A percentile compares a stretch with the other conserved stretches of the same genome.
phyloP scores from a whole-genome alignment of 2,888 invertebrate genomes.

The Dicyrtomina minuta region DNA sequence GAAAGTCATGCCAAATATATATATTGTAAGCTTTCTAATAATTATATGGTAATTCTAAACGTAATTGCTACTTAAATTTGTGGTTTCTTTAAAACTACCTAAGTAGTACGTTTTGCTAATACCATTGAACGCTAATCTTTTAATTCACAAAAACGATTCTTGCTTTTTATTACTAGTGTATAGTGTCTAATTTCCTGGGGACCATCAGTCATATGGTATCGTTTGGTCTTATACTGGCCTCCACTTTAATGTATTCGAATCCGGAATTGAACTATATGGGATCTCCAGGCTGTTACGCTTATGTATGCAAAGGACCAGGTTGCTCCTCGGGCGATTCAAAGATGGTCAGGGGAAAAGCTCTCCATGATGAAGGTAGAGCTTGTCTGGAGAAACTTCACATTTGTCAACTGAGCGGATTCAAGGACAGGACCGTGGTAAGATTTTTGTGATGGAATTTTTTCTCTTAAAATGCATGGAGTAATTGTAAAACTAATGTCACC shows the following conservation, averaged over 20 bases:
- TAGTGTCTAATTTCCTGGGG: constrained; percentile 4
- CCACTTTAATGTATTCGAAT: constrained; percentile 3
- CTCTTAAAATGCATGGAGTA: not conserved
- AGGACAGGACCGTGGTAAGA: constrained; percentile 7
- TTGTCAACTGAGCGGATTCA: constrained; percentile 12
- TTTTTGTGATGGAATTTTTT: not conserved
- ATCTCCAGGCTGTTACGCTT: not conserved
- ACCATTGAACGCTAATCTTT: not conserved
- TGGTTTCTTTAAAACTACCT: too few relatives aligned
- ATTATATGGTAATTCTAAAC: too few relatives aligned
- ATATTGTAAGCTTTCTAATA: constrained; percentile 7
- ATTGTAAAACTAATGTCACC: not conserved
- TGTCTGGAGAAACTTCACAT: constrained; percentile 17
- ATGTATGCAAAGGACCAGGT: not conserved
- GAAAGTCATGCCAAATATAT: constrained; percentile 13
- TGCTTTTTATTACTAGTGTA: not conserved
- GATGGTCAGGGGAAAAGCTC: not conserved
- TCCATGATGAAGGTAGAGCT: not conserved
- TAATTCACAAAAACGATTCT: not conserved
- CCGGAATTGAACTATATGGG: not conserved
- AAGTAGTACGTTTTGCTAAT: too few relatives aligned
- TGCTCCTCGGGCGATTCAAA: not conserved
- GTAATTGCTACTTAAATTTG: too few relatives aligned
- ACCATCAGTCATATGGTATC: not conserved
- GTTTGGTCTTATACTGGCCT: constrained; percentile 7